Percentiles rank a stretch among this genome's conserved stretches.
Evolutionary conservation across 2,113 vertebrate species (phyloP).

Genomic region (Neotoma lepida): DNA sequence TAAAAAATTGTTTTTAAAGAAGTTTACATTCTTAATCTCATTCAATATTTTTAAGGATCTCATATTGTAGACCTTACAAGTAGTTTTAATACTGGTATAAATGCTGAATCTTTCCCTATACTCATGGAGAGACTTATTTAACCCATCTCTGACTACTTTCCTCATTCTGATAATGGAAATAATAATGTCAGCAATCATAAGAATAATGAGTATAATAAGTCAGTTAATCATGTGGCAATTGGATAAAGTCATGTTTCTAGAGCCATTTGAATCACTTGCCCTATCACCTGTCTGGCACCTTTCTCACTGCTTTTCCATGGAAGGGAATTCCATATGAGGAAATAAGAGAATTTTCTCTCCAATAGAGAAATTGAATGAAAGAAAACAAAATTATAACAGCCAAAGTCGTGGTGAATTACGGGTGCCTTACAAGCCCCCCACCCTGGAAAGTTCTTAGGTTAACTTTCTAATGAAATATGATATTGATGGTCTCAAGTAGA

Average conservation of each 20-base stretch:
- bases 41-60: slow-evolving; percentile 36
- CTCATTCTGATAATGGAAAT: slow-evolving; percentile 42
- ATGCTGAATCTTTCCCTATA: background rate
- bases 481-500: background rate
- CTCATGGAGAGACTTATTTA: background rate
- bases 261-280: background rate
- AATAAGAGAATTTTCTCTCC: background rate
- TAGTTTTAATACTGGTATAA: background rate
- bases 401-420: background rate
- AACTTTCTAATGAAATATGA: background rate
- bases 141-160: background rate
- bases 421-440: background rate
- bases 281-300: background rate
- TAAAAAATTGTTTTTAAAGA: background rate
- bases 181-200: background rate
- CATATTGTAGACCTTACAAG: background rate
- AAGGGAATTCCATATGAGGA: background rate
- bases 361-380: background rate
- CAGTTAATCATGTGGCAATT: background rate
- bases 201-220: background rate
- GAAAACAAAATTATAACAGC: background rate
- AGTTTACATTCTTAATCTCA: background rate
- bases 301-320: background rate
- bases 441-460: background rate
- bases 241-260: background rate